Percentiles rank a stretch among this genome's conserved stretches.
These are phyloP conservation scores for Seladonia tumulorum DNA, from an alignment of 2,888 invertebrate species.

Conservation along the genomic window DNA sequence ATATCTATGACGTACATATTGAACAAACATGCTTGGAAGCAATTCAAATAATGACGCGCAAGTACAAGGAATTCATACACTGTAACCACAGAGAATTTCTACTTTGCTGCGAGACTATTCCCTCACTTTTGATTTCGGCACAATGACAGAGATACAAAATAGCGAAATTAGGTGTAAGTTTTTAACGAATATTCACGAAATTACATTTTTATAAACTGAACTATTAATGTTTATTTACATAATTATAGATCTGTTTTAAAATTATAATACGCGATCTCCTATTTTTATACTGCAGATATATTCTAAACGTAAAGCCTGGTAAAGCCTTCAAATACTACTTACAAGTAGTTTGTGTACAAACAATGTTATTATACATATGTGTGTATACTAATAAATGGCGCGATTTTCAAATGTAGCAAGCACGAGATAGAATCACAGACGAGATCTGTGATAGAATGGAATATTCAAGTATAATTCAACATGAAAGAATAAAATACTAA, in stretches of 20 bases:
- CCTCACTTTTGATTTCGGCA: too few relatives aligned
- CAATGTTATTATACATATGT: background rate
- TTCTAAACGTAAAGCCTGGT: background rate
- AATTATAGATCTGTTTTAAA: background rate
- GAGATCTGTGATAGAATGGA: too few relatives aligned
- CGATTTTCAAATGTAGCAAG: background rate
- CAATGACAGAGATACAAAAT: too few relatives aligned
- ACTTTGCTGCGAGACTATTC: too few relatives aligned
- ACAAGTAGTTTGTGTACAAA: too few relatives aligned
- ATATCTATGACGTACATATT: too few relatives aligned
- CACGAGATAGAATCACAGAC: background rate
- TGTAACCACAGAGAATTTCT: too few relatives aligned
- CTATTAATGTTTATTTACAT: background rate
- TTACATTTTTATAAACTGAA: background rate
- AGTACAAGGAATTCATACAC: too few relatives aligned
- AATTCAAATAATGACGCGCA: too few relatives aligned
- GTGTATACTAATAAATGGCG: background rate
- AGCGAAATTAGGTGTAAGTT: too few relatives aligned
- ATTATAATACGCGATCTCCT: background rate
- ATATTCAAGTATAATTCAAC: background rate
- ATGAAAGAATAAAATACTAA: background rate
- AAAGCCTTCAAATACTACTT: background rate
- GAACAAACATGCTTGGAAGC: too few relatives aligned
- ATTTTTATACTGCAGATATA: background rate
- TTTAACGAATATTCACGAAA: background rate